Evolutionary conservation across 92 coral and sea anemone genomes (phyloP), one percentile per base, ranked within the genome.

Genomic region (Epizoanthus stellaris): DNA sequence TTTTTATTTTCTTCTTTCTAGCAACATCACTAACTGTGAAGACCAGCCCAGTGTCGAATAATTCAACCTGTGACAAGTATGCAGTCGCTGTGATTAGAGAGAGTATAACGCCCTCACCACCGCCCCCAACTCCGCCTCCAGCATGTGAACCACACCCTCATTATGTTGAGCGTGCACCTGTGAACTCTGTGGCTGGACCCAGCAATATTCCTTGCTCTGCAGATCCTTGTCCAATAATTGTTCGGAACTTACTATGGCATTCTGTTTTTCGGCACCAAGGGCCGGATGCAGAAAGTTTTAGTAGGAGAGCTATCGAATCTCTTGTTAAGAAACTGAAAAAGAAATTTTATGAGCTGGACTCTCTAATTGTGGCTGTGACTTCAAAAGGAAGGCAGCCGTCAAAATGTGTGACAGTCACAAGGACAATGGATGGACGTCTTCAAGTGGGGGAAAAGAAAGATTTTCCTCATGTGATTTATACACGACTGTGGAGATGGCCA

Each of bases 361-460:
- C 99, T 19, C 76, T 97, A 65, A 97, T 97, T 75, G 91, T 97
- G 57, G 98, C 99, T 49, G 91, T 97, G 8, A 97, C 99, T 25
- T 97, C 99, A 16, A 93, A 94, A 86, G 99, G 99, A 73, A 89
- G 96, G 75, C 95, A 96, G 73, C 95, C 95, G 70, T 97, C 99
- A 57, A 97, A 95, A 91, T 97, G 99, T 87, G 95, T 97, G 11
- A 97, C 99, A 57, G 97, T 97, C n/a, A 90, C 93, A 73, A 89
- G 99, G 71, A 97, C 99, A 42, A 97, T 97, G 99, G 99, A 97
- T 88, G 99, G 99, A 6, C 85, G 99, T 42, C 82, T 97, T 59
- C 99, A 97, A 70, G 99, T 97, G 17, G 99, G 99, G 53, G 99
- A 97, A 86, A 97, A 97, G 90, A 97, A 97, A 70, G 99, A 97